Conservation (phyloP, 2,113 vertebrate genomes). For the Malaclemys terrapin region DNA sequence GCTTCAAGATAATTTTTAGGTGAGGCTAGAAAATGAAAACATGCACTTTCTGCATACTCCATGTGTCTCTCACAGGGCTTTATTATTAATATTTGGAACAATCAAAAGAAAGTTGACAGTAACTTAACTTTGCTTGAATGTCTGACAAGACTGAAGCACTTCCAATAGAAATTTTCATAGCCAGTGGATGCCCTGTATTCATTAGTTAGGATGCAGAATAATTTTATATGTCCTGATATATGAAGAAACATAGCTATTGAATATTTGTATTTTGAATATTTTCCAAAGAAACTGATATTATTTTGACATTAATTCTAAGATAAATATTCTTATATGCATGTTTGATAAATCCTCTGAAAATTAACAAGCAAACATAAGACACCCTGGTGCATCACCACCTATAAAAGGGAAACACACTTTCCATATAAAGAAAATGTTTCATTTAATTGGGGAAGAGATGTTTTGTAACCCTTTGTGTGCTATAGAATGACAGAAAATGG, state of each 20-base stretch:
- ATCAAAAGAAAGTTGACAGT: not conserved
- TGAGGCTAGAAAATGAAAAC: not conserved
- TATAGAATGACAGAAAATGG: not conserved
- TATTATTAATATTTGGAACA: not conserved
- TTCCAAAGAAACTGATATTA: not conserved
- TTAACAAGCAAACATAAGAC: not conserved
- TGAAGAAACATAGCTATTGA: not conserved
- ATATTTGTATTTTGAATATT: not conserved
- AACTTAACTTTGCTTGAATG: not conserved
- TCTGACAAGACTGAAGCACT: constrained; percentile 1
- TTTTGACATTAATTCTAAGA: not conserved
- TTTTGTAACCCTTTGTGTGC: not conserved
- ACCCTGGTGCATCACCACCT: not conserved
- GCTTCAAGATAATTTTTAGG: not conserved
- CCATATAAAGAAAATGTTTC: not conserved
- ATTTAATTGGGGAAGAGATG: no score
- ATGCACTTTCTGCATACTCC: not conserved
- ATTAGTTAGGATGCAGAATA: not conserved
- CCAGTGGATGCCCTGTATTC: not conserved
- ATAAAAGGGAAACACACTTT: not conserved
- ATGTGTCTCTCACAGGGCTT: not conserved
- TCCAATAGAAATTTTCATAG: constrained; percentile 7
- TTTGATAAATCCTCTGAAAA: not conserved
- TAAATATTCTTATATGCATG: not conserved
- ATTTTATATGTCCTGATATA: not conserved